These are phyloP conservation scores for Hoplostethus atlanticus DNA, from an alignment of 2,797 vertebrate genomes.

Conservation along the genomic window DNA sequence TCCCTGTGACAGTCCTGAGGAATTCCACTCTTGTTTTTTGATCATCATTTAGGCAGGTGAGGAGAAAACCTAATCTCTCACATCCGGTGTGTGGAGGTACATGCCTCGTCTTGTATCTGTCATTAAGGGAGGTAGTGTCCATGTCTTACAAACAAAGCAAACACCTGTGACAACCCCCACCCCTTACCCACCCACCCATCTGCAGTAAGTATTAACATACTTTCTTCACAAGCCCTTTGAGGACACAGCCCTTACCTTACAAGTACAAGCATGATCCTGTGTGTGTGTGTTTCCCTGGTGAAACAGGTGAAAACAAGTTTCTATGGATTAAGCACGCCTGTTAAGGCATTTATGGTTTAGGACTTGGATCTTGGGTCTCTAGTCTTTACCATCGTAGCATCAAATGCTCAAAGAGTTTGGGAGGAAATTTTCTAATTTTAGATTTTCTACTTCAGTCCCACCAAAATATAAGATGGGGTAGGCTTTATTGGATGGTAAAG, in stretches of 20 bases:
- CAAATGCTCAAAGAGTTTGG: no score
- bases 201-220: background rate
- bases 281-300: background rate
- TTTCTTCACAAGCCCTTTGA: conserved; percentile 34
- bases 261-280: background rate
- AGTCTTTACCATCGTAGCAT: no score
- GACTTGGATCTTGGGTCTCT: background rate
- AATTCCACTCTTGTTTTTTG: conserved; percentile 9
- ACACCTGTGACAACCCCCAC: background rate
- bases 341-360: background rate
- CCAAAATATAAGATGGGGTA: no score
- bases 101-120: conserved; percentile 49
- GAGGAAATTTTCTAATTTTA: no score
- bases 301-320: conserved; percentile 30
- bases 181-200: background rate
- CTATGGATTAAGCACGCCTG: background rate
- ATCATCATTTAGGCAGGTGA: conserved; percentile 35
- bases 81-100: background rate
- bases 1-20: conserved; percentile 7
- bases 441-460: no score
- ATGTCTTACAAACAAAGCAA: conserved; percentile 22
- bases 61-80: background rate
- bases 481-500: no score
- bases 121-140: background rate
- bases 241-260: conserved; percentile 1